Evolutionary conservation across 2,888 invertebrate genomes (phyloP), one percentile per base, ranked within the genome.

Genomic region (Drosophila tanythrix): DNA sequence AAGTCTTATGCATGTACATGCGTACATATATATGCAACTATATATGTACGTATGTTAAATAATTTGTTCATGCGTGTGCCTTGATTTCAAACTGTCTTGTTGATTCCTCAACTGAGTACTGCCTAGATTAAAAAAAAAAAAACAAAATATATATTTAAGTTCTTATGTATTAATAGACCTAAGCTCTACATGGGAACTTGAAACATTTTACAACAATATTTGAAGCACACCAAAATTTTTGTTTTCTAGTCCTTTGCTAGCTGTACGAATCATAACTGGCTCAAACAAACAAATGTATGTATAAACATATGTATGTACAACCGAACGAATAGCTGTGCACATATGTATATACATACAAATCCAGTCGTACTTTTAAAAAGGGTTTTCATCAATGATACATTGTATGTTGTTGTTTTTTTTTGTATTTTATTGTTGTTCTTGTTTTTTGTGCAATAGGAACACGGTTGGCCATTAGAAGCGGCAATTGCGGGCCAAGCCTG

Each of bases 371-470:
- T 36, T 38, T 60, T 31, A 38, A n/a, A 29, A 40, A 40, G 21
- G 15, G 15, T 0, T 36, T 36, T 35, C 46, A 35, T 59, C 58
- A 59, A 59, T 59, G 59, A 59, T 60, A 60, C 50, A 50, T 66
- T 65, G 50, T 15, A 46, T 25, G 3, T 46, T 3, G 21, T 13
- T 21, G 1, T 38, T n/a, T n/a, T n/a, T n/a, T n/a, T n/a, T n/a
- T n/a, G n/a, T n/a, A n/a, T n/a, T n/a, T n/a, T n/a, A n/a, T 51
- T 59, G 25, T 15, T 59, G n/a, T 33, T 64, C 1, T 36, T 57
- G 13, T 33, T 51, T 2, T 52, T 70, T 70, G 71, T 71, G 71
- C 72, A 50, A 8, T 71, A 71, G 71, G 71, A 71, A 71, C 71
- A 71, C 71, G 72, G 35, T 71, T 63, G 70, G 61, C 59, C 70